Base-by-base conservation (phyloP, 2,113 vertebrate species). In the Saguinus imperator region DNA sequence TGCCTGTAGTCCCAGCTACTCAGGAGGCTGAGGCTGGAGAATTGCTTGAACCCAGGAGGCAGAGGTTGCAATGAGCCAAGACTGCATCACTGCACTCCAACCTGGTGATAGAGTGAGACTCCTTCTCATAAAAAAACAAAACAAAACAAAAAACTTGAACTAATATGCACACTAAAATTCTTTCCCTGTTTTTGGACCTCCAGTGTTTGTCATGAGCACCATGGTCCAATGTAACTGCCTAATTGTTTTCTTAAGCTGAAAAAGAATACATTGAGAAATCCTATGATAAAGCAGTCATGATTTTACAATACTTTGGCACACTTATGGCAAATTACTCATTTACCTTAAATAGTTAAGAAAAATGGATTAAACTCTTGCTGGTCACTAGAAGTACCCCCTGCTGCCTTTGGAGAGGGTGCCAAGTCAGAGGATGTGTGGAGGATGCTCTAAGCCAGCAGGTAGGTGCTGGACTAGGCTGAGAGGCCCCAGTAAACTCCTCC, bases 231-330 rank as follows among this genome's bases (percentile, higher is more conserved):
- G 32, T 32, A 64, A 57, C 58, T 85, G 58, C 55, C 61, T 32
- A 27, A 77, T 25, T n/a, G 48, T n/a, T 55, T 92, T 87, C 64
- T 80, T 81, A 91, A 93, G 14, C 72, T 50, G 17, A 43, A 83
- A 70, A 82, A 70, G 7, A 84, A 50, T 45, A 61, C 0, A 81
- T 68, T 40, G 79, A 64, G 43, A 68, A 97, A 91, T 85, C 50
- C 57, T 66, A 25, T 45, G 52, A 92, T 45, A 82, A 61, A 70
- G 12, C 1, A 77, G 93, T 93, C 0, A 20, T 6, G 80, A 83
- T 84, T 94, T 95, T 72, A 64, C 86, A 89, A 97, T 61, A 0
- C 75, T 92, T 95, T 90, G 79, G 50, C 5, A 43, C 55, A 29
- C 3, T 79, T 32, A 7, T 76, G 61, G 75, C 57, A 40, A 40